Conservation (phyloP, 2,888 invertebrate species). For the Drosophila kanekoi region DNA sequence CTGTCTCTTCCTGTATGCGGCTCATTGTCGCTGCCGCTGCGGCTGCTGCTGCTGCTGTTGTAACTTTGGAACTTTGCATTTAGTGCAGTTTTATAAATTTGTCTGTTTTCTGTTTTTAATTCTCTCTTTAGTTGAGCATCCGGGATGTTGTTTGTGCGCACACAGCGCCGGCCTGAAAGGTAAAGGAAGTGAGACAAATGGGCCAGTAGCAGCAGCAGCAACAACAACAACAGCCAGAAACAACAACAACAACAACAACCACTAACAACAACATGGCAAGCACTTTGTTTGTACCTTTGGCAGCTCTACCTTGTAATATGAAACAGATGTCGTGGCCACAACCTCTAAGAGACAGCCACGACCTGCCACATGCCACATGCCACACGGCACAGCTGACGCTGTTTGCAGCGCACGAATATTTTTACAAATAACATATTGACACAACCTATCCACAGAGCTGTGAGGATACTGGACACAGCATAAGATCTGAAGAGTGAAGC, state of each 20-base stretch:
- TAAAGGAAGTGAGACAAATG: constrained; percentile 81
- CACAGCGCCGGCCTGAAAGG: constrained; percentile 54
- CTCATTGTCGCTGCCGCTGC: constrained; percentile 58
- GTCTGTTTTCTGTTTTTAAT: constrained; percentile 54
- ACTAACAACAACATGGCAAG: constrained; percentile 26
- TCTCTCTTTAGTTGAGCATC: constrained; percentile 65
- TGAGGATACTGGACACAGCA: neutral
- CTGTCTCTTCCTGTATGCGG: constrained; percentile 51
- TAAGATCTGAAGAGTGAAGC: neutral
- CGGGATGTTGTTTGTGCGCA: constrained; percentile 72
- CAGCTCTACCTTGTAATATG: constrained; percentile 67
- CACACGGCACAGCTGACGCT: constrained; percentile 37
- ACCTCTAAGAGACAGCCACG: constrained; percentile 30
- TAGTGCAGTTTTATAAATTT: constrained; percentile 69
- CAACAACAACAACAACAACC: constrained; percentile 19
- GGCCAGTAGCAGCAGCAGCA: constrained; percentile 44
- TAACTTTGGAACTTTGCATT: constrained; percentile 79
- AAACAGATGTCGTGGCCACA: constrained; percentile 59
- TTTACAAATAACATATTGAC: constrained; percentile 21
- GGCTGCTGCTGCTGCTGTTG: constrained; percentile 43
- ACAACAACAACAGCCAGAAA: constrained; percentile 18
- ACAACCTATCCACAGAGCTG: constrained; percentile 12
- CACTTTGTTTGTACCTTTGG: constrained; percentile 49
- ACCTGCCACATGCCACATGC: constrained; percentile 72
- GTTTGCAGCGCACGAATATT: constrained; percentile 5